phyloP scores from a whole-genome alignment of 2,797 vertebrate genomes.

The Anguilla obscura region DNA sequence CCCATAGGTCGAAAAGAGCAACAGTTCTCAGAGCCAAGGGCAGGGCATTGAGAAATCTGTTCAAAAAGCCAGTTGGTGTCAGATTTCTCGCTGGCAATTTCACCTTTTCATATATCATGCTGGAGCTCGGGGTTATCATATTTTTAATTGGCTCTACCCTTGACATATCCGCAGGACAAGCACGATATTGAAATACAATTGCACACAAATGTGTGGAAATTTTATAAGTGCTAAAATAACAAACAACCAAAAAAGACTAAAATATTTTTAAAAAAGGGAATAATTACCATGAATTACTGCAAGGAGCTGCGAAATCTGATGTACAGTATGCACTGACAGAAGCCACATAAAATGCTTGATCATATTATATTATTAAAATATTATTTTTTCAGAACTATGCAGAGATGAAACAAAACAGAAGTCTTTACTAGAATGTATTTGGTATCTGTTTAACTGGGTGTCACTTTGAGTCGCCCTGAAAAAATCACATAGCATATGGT shows the following conservation, averaged over 20 bases:
- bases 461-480: constrained; percentile 28
- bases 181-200: neutral
- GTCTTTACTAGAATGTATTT: constrained; percentile 9
- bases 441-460: constrained; percentile 20
- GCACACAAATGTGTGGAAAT: neutral
- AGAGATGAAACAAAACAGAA: neutral
- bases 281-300: neutral
- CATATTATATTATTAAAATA: neutral
- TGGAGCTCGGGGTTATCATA: neutral
- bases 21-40: neutral
- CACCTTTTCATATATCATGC: neutral
- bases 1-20: neutral
- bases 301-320: neutral
- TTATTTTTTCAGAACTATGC: neutral
- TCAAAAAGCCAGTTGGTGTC: neutral
- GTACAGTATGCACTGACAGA: neutral
- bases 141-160: neutral
- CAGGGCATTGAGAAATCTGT: neutral
- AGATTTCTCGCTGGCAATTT: neutral
- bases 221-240: neutral
- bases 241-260: neutral
- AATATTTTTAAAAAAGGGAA: neutral
- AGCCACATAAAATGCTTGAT: neutral
- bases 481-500: constrained; percentile 53
- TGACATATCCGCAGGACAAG: neutral